Evolutionary conservation across 2,113 vertebrate species (phyloP), one percentile per base, ranked within the genome.

Genomic region (Periophthalmodon schlosseri): DNA sequence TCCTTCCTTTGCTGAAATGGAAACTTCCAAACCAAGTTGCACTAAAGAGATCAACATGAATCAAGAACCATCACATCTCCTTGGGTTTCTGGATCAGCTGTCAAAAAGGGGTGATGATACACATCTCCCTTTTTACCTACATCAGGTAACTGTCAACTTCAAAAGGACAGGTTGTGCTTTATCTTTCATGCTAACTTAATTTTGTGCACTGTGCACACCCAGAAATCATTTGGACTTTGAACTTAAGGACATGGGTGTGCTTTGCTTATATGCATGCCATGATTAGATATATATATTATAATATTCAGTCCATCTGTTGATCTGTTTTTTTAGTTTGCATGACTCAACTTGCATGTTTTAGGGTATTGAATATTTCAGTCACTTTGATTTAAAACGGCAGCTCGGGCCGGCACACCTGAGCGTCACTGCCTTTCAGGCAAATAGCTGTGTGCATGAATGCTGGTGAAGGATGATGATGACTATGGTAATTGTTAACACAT

Each of bases 81-180:
- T 86, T 69, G 77, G 77, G 11, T 83, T 78, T 69, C 81, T 93
- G 5, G 82, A 90, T 60, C 79, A 91, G 47, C 54, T 93, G 78
- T 86, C 83, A 74, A 79, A 89, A 69, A 86, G 78, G 75, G 91
- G 88, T 68, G 93, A 93, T 52, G 87, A 93, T 24, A 34, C 80
- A 58, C 84, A 85, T 68, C 88, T 94, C 69, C 93, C 93, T 57
- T 89, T 90, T 54, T 82, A 88, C 75, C 90, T 94, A 58, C 93
- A 94, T 78, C 91, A 93, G 93, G 93, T 94, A 85, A 81, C 28
- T 46, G 9, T 49, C 66, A 39, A 39, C 18, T 44, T 20, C 20
- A 65, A 36, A 16, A 44, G 20, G 18, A 21, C 63, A 21, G 15
- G 61, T 18, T 64, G 15, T 12, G 2, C n/a, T 65, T 65, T 36